Evolutionary conservation across 2,113 vertebrate genomes (phyloP), one percentile per base, ranked within the genome.

Genomic region (Pardalotus punctatus): DNA sequence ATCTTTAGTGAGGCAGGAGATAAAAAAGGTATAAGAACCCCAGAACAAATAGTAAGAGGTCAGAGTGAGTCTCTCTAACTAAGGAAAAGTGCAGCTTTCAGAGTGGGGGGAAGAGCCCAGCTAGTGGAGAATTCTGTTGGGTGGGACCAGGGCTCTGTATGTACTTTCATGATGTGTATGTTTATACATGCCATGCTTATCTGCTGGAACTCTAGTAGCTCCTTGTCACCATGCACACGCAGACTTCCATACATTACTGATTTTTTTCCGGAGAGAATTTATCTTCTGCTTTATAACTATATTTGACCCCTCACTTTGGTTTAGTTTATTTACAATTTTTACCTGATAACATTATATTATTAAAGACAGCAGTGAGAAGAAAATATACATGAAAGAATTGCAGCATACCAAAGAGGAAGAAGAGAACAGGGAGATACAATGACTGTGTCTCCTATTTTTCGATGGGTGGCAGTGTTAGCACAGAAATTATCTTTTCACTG

Each of bases 401-500:
- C 17, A 84, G 45, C 12, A 20, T 13, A 28, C 9, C 45, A 25
- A 45, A 61, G 56, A 33, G 25, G 14, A 17, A 29, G 42, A 53
- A 18, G 36, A 50, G 20, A 56, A 36, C 7, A 25, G 35, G 28
- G 43, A 58, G 21, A 22, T 43, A 29, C 1, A 3, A 33, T 21
- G 48, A 15, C 21, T 19, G 11, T 53, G 7, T 45, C 33, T 79
- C 29, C 31, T 88, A 0, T 21, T 79, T 85, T 76, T 88, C 87
- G 12, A 5, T 74, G 42, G 51, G 48, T 82, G 97, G 95, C 97
- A 95, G 90, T 96, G 77, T 73, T 82, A 69, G 72, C 78, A 85
- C 65, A 76, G 65, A n/a, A 91, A 79, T 91, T 74, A 6, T 4
- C 35, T 84, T 83, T 73, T 53, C 27, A 21, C 22, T 42, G 80